These are phyloP conservation scores for Myotis vivesi DNA, from an alignment of 2,797 vertebrate genomes.

Conservation along the genomic window DNA sequence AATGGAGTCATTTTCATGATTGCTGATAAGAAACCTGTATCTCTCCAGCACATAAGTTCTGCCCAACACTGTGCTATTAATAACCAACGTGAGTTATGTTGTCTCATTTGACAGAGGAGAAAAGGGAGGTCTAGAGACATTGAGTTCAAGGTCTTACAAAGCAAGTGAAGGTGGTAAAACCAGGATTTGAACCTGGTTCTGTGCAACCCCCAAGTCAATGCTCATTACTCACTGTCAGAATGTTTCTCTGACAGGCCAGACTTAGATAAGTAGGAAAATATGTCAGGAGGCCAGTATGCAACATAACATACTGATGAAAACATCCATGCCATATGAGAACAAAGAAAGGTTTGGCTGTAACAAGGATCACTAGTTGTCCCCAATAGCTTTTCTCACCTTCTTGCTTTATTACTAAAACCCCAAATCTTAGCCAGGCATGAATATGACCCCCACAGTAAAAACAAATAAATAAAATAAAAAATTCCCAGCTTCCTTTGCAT, in stretches of 20 bases:
- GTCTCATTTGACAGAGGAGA: not conserved
- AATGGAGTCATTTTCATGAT: not conserved
- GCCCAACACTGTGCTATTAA: too few relatives aligned
- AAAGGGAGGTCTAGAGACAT: not conserved
- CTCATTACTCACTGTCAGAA: not conserved
- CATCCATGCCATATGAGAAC: not conserved
- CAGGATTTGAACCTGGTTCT: not conserved
- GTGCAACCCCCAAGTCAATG: not conserved
- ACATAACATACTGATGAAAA: not conserved
- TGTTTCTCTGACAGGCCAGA: not conserved
- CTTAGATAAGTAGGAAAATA: not conserved
- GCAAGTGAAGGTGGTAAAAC: not conserved
- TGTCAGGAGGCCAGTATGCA: too few relatives aligned
- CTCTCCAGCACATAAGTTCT: not conserved
- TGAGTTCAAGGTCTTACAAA: not conserved
- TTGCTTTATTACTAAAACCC: not conserved
- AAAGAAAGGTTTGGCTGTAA: not conserved
- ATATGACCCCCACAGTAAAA: not conserved
- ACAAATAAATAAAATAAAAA: not conserved
- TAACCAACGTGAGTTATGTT: not conserved
- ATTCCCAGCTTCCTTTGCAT: not conserved
- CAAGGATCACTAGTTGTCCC: not conserved
- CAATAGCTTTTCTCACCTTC: not conserved
- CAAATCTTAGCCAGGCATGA: not conserved
- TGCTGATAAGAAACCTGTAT: not conserved